Percentiles rank a stretch among this genome's conserved stretches.
These are phyloP conservation scores for Cyanoderma ruficeps DNA, from an alignment of 2,113 vertebrate species.

Conservation along the genomic window DNA sequence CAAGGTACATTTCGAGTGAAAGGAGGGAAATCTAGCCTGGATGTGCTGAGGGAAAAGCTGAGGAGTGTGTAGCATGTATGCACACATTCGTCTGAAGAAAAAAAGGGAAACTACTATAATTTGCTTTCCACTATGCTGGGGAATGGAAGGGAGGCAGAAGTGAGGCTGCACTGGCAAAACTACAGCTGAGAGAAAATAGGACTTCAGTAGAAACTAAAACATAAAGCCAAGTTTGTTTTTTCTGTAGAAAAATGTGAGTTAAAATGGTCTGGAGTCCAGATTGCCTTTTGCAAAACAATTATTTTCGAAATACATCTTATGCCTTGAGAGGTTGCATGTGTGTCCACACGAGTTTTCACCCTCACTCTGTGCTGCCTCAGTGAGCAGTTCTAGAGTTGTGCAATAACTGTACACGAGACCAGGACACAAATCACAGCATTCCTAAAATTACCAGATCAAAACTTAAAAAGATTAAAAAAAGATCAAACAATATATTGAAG, in stretches of 20 bases:
- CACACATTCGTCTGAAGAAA: not conserved
- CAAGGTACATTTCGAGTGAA: not conserved
- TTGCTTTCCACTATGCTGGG: not conserved
- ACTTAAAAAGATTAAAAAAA: accelerated
- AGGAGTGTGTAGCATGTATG: not conserved
- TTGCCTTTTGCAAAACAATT: not conserved
- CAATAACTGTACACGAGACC: accelerated
- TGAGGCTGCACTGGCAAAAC: not conserved
- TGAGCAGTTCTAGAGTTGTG: not conserved
- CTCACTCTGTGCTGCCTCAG: not conserved
- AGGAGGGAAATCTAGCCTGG: not conserved
- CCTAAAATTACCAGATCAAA: not conserved
- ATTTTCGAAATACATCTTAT: not conserved
- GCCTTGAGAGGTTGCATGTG: not conserved
- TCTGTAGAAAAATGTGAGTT: accelerated
- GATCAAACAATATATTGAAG: not conserved
- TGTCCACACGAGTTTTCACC: not conserved
- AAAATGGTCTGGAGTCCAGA: not conserved
- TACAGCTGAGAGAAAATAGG: not conserved
- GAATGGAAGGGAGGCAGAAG: not conserved
- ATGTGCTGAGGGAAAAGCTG: not conserved
- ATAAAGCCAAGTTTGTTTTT: not conserved
- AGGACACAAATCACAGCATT: not conserved
- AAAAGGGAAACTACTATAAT: not conserved
- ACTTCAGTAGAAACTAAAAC: not conserved